Base-by-base conservation (phyloP, 35 echinoderm and acorn worm genomes). In the Apostichopus californicus region DNA sequence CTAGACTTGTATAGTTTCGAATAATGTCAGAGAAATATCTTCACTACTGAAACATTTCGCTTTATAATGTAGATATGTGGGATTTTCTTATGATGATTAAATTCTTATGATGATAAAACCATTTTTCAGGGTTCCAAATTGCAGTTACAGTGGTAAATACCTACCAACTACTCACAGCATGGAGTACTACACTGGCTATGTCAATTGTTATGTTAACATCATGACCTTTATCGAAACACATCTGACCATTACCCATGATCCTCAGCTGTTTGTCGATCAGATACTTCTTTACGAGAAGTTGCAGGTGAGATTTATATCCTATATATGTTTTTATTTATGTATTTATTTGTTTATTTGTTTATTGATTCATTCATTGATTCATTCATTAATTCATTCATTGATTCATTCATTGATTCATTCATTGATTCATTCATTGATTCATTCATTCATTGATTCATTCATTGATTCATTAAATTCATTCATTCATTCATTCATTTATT, bases 151-250 rank as follows among this genome's bases (percentile, higher is more conserved):
- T 9, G 89, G 89, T 14, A 79, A 79, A 34, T 91, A 91, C 55
- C 77, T 91, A 12, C 71, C 89, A 59, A 17, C 34, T 26, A 91
- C 89, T 23, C 71, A 91, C 28, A 91, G 72, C 68, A 91, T 91
- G 89, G 89, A 91, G 26, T 78, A 91, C 52, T 18, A 8, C 8
- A 55, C 89, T 21, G 89, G 89, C 12, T 66, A 89, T 73, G 77
- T 57, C 22, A 91, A 91, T 15, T 93, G 80, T 87, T 86, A 73
- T 60, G 20, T 93, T 9, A 93, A 86, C 26, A 87, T 93, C 65
- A 98, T 98, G 92, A 95, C 93, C 11, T 98, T 94, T 78, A 95
- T 98, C 73, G 96, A 98, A 77, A 94, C 94, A 25, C 86, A 92
- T 17, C 94, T 98, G 15, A 95, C 91, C 59, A 82, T 95, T n/a